phyloP scores from a whole-genome alignment of 1,140 invertebrate genomes.

The Musca vetustissima region DNA sequence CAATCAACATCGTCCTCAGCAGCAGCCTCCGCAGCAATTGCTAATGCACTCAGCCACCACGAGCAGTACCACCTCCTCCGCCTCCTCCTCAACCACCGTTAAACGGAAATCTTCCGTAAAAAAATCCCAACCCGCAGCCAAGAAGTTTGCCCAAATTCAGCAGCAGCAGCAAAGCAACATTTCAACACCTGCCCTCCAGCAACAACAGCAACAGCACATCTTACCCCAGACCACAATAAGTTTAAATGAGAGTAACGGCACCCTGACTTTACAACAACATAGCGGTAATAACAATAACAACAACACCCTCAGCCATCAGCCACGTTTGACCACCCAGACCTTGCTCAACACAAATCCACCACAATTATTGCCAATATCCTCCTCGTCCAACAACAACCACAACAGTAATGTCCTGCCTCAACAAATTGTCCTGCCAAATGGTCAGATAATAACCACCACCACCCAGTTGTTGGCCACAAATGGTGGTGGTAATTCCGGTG shows the following conservation, averaged over 20 bases:
- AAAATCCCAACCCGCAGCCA: too few species aligned
- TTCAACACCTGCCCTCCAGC: conserved; percentile 32
- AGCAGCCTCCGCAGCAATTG: conserved; percentile 34
- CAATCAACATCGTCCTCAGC: conserved; percentile 33
- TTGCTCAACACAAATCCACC: neutral
- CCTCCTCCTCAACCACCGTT: too few species aligned
- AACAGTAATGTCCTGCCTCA: conserved; percentile 36
- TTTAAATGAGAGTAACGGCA: neutral
- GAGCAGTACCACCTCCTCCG: neutral
- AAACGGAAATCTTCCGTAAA: too few species aligned
- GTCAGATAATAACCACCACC: conserved; percentile 54
- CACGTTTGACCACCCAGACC: neutral
- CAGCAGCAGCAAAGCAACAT: neutral
- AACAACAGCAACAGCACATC: conserved; percentile 25
- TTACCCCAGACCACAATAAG: neutral
- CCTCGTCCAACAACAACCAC: conserved; percentile 30
- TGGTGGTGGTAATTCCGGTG: conserved; percentile 9
- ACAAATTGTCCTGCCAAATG: conserved; percentile 52
- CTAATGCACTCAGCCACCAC: conserved; percentile 20
- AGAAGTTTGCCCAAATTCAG: neutral
- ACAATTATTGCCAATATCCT: neutral
- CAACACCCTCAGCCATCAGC: neutral
- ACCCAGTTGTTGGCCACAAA: conserved; percentile 45
- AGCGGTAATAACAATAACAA: too few species aligned
- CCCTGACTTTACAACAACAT: neutral